These are phyloP conservation scores for Papilio xuthus DNA, from an alignment of 1,140 invertebrate genomes.

Conservation along the genomic window DNA sequence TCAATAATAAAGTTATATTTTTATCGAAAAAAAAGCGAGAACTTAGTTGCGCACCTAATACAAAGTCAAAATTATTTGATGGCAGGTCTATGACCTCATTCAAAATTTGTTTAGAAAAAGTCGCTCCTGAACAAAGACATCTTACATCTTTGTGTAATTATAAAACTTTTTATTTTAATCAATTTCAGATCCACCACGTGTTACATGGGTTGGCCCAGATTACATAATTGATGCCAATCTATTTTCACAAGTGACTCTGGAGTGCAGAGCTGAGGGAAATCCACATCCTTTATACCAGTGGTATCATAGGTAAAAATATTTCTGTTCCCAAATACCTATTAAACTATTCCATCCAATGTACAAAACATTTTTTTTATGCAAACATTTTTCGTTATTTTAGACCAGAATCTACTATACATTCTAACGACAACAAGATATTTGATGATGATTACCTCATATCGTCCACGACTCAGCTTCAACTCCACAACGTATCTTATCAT, in stretches of 20 bases:
- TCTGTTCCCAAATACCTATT: too few relatives aligned
- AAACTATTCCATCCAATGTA: not conserved
- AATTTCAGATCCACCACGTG: slow-evolving; percentile 88
- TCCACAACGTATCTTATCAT: slow-evolving; percentile 92
- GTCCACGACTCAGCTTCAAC: slow-evolving; percentile 87
- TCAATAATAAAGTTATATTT: too few relatives aligned
- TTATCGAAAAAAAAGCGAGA: too few relatives aligned
- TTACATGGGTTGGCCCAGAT: slow-evolving; percentile 91
- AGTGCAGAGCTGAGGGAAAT: slow-evolving; percentile 92
- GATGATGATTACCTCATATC: slow-evolving; percentile 87
- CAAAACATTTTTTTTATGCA: not conserved
- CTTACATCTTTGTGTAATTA: not conserved
- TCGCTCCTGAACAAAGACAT: too few relatives aligned
- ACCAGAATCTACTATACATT: not conserved
- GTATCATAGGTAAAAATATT: slow-evolving; percentile 84
- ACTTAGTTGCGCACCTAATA: too few relatives aligned
- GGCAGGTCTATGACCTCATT: too few relatives aligned
- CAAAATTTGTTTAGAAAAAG: too few relatives aligned
- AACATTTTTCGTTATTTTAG: not conserved
- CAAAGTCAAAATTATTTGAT: too few relatives aligned
- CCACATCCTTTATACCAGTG: slow-evolving; percentile 91
- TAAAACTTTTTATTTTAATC: not conserved
- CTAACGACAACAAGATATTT: slow-evolving; percentile 29
- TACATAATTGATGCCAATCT: slow-evolving; percentile 88
- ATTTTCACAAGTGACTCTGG: slow-evolving; percentile 89